Evolutionary conservation across 2,888 invertebrate genomes (phyloP), one percentile per base, ranked within the genome.

Genomic region (Cheilosia vernalis): DNA sequence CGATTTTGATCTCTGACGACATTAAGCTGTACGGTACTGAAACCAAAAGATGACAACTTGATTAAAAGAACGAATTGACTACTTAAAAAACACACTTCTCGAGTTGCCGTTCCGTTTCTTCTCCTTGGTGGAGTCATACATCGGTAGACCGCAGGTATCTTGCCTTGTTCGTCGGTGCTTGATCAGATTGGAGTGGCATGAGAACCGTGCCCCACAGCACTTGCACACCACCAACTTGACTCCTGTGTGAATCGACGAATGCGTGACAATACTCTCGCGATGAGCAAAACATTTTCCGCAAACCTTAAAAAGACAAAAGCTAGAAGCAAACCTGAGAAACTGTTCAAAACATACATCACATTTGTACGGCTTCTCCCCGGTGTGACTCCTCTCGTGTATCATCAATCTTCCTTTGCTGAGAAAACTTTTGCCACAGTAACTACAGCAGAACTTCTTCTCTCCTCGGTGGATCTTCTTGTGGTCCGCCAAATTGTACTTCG

Each of bases 91-190:
- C 87, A 69, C 86, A 89, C 89, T 89, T 88, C 89, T 88, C 30
- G 88, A 87, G 7, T 72, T 87, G 64, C 88, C 82, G n/a, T 87
- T 89, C 9, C 89, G 87, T 56, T 88, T 77, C 1, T 88, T 88
- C 61, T 89, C 88, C 51, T 88, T 88, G 3, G 90, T 89, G 4
- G 89, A 87, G 82, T 89, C 89, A 76, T 88, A 90, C 40, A 90
- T 88, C 0, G 89, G 88, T 15, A 90, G 88, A 2, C 93, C 93
- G 87, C 93, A 93, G 7, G 92, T 92, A 30, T 89, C 90, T 0
- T 92, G 92, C 64, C 93, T 92, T n/a, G 92, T 92, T 9, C 90
- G 89, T 40, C 92, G 90, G 88, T 93, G 93, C 87, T 93, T 93
- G 19, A 91, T 90, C 21, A 93, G 88, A 89, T 93, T 93, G 4